A percentile compares a stretch with the other conserved stretches of the same genome.
phyloP scores from a whole-genome alignment of 1,140 invertebrate genomes.

The Linepithema humile region DNA sequence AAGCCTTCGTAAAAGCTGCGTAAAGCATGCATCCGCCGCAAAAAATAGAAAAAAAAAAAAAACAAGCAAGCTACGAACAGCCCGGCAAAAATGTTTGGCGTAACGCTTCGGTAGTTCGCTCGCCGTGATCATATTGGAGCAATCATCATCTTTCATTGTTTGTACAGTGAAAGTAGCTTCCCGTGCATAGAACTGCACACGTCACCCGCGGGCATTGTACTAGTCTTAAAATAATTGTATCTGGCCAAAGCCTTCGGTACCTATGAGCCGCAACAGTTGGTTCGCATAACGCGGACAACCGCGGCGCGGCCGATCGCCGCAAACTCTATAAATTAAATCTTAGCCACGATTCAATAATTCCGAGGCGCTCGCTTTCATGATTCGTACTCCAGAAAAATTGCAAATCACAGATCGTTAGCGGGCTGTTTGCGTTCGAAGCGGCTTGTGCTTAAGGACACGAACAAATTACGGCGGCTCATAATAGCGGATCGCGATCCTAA shows the following conservation, averaged over 20 bases:
- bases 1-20: background rate
- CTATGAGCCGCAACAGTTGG: conserved; percentile 22
- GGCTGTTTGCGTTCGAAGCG: background rate
- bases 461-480: conserved; percentile 15
- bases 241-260: background rate
- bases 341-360: conserved; percentile 32
- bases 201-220: conserved; percentile 32
- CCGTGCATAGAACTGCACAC: conserved; percentile 34
- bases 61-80: background rate
- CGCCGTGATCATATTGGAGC: conserved; percentile 27
- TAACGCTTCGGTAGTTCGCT: conserved; percentile 38
- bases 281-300: conserved; percentile 18
- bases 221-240: conserved; percentile 60
- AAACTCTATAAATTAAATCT: conserved; percentile 39
- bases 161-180: conserved; percentile 58
- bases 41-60: no score
- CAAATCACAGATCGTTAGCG: conserved; percentile 52
- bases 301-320: background rate
- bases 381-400: conserved; percentile 26
- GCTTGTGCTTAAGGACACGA: conserved; percentile 14
- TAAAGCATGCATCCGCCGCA: background rate
- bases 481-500: conserved; percentile 28
- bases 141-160: conserved; percentile 64
- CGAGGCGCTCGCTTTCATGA: conserved; percentile 7
- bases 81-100: conserved; percentile 16